These are phyloP conservation scores for Pelecanus crispus DNA, from an alignment of 2,113 vertebrate genomes.

Conservation along the genomic window DNA sequence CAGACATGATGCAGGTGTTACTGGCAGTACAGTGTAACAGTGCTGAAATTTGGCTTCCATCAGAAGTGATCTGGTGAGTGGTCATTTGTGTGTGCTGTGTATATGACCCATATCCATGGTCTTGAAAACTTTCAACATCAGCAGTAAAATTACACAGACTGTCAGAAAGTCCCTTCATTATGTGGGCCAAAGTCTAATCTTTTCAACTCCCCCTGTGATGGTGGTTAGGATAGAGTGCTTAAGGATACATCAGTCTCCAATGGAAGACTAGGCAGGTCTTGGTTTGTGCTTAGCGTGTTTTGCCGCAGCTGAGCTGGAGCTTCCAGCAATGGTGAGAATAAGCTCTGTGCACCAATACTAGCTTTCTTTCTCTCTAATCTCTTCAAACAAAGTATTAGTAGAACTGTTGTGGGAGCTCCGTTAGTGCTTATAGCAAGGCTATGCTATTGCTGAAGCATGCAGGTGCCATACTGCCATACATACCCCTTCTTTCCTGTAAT, in stretches of 20 bases:
- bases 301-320: neutral
- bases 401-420: neutral
- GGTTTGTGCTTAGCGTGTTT: neutral
- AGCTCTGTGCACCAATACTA: neutral
- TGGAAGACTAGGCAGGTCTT: neutral
- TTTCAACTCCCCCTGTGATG: neutral
- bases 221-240: neutral
- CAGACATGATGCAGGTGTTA: neutral
- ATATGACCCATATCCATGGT: rapidly evolving
- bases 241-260: neutral
- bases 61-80: neutral
- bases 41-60: neutral
- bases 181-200: neutral
- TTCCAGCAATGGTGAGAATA: neutral
- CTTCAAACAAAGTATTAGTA: neutral
- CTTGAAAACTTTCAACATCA: neutral
- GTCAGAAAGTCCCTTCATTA: neutral
- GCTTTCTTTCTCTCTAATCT: neutral
- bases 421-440: neutral
- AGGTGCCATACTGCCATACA: no score
- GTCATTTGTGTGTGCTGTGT: neutral
- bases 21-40: neutral
- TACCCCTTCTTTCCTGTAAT: no score
- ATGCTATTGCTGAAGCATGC: neutral
- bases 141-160: neutral